Percentiles rank a stretch among this genome's conserved stretches.
phyloP scores from a whole-genome alignment of 2,888 invertebrate genomes.

The Platerodrilus igneus region DNA sequence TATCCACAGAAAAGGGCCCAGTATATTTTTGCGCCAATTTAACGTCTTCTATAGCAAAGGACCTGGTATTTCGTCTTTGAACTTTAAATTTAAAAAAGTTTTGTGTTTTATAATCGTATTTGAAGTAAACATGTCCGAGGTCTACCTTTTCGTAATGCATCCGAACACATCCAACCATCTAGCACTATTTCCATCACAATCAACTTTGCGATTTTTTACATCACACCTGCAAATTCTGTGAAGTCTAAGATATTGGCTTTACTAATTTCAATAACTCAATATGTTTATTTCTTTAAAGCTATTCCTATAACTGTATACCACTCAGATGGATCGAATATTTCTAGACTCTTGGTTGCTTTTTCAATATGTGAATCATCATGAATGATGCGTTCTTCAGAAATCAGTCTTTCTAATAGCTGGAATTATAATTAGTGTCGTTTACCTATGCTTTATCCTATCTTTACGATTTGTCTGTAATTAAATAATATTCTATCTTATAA shows the following conservation, averaged over 20 bases:
- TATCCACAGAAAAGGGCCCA: neutral
- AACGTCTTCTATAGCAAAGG: neutral
- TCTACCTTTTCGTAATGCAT: neutral
- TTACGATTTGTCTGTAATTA: too few species aligned
- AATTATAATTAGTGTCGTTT: too few species aligned
- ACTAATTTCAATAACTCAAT: neutral
- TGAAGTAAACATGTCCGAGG: neutral
- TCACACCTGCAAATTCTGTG: neutral
- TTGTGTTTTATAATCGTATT: neutral
- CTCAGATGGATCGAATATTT: neutral
- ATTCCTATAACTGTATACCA: slow-evolving; percentile 2
- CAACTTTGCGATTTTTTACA: neutral
- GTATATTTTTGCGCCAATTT: neutral
- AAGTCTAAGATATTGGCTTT: neutral
- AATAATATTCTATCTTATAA: too few species aligned
- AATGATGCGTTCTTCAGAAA: too few species aligned
- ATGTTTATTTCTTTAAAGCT: neutral
- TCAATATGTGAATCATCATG: neutral
- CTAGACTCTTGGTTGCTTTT: neutral
- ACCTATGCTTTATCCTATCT: too few species aligned
- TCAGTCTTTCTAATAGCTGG: too few species aligned
- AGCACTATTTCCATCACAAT: neutral
- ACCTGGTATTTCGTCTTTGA: neutral
- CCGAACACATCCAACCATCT: slow-evolving; percentile 1
- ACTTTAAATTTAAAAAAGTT: slow-evolving; percentile 1